Conservation (phyloP, 2,888 invertebrate species). For the Phaedon cochleariae region DNA sequence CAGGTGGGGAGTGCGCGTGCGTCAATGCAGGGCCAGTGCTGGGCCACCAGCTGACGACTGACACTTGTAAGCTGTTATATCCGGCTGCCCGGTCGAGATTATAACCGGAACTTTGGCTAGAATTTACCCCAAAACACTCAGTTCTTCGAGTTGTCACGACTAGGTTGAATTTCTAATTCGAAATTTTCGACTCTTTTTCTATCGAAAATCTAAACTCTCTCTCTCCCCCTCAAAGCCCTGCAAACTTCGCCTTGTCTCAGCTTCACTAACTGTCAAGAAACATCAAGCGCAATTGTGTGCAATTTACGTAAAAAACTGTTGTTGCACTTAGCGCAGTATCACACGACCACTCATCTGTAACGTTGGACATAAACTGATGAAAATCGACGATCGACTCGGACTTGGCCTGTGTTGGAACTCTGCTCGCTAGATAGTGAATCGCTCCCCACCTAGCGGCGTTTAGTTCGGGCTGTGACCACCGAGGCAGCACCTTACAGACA, state of each 20-base stretch:
- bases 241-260: neutral
- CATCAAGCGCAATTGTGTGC: no score
- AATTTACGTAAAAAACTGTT: neutral
- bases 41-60: slow-evolving; percentile 52
- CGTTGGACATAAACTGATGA: neutral
- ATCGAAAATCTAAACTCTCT: neutral
- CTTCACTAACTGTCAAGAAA: no score
- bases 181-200: neutral
- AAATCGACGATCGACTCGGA: neutral
- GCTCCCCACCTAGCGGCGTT: neutral
- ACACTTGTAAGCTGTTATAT: slow-evolving; percentile 38
- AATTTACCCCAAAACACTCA: neutral
- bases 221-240: neutral
- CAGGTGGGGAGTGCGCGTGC: slow-evolving; percentile 53
- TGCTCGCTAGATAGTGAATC: neutral
- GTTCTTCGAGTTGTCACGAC: neutral
- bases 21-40: slow-evolving; percentile 40
- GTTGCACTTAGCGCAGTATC: neutral
- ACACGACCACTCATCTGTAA: neutral
- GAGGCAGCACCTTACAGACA: neutral
- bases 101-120: neutral
- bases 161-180: neutral
- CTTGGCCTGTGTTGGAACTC: no score
- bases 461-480: neutral
- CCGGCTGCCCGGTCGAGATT: neutral